These are phyloP conservation scores for Brachirus orientalis DNA, from an alignment of 2,113 vertebrate species.

Conservation along the genomic window DNA sequence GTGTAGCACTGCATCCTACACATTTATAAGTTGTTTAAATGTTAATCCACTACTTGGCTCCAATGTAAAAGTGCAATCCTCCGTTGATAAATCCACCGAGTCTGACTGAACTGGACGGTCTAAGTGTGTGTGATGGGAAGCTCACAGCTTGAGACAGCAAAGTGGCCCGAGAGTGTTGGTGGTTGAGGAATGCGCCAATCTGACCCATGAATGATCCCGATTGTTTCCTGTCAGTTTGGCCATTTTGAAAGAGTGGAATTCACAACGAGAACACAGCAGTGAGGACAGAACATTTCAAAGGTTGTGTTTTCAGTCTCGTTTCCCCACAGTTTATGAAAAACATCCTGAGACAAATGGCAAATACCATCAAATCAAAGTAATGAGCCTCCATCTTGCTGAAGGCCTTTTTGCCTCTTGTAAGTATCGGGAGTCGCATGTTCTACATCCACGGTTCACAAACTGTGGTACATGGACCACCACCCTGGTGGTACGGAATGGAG, in stretches of 20 bases:
- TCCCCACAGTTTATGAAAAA: no score
- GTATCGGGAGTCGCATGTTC: background rate
- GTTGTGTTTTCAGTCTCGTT: background rate
- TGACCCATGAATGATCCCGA: constrained; percentile 65
- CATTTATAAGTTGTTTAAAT: constrained; percentile 2
- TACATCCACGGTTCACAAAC: no score
- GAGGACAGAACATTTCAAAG: background rate
- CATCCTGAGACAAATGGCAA: background rate
- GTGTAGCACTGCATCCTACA: no score
- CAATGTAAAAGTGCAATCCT: background rate
- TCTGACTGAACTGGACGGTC: background rate
- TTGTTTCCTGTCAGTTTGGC: constrained; percentile 58
- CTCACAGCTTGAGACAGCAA: constrained; percentile 10
- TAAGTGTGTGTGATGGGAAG: background rate
- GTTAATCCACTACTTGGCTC: background rate
- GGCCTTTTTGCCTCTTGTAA: constrained; percentile 1
- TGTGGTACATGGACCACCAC: no score
- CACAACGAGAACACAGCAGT: constrained; percentile 12
- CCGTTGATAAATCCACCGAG: background rate
- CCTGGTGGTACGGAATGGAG: no score
- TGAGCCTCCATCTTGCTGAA: constrained; percentile 9
- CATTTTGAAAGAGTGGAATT: constrained; percentile 16
- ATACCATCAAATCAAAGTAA: constrained; percentile 1
- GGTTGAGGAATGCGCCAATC: constrained; percentile 56
- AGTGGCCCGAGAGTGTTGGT: constrained; percentile 60